Evolutionary conservation across 1,140 invertebrate genomes (phyloP).

Genomic region (Cecropterus lyciades): DNA sequence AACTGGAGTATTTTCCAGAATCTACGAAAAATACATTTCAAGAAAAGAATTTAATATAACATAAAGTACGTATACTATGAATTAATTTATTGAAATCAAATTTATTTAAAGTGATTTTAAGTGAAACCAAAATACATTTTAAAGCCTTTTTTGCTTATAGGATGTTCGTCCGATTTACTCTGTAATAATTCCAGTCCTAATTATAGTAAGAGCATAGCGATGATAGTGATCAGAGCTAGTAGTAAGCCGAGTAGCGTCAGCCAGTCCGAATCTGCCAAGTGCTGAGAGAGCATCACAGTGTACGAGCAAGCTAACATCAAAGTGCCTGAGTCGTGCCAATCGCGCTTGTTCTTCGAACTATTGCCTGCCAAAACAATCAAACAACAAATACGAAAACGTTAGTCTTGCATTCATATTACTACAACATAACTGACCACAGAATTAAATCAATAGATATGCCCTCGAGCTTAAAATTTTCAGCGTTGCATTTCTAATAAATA

Average conservation of each 20-base stretch:
- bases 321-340: conserved; percentile 85
- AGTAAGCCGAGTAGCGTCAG: conserved; percentile 88
- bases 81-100: too few relatives aligned
- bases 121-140: too few relatives aligned
- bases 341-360: conserved; percentile 76
- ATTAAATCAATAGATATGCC: not conserved
- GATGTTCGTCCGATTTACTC: too few relatives aligned
- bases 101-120: too few relatives aligned
- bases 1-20: too few relatives aligned
- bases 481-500: too few relatives aligned
- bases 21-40: too few relatives aligned
- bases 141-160: too few relatives aligned
- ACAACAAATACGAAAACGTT: conserved; percentile 46
- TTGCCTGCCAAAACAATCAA: conserved; percentile 67
- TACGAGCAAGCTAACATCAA: conserved; percentile 87
- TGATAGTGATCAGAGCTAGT: conserved; percentile 88
- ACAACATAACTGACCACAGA: conserved; percentile 12
- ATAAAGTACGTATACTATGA: too few relatives aligned
- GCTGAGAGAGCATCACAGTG: conserved; percentile 86
- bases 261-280: conserved; percentile 87
- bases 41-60: too few relatives aligned
- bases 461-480: not conserved
- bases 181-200: not conserved
- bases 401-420: conserved; percentile 41
- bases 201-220: conserved; percentile 86